These are phyloP conservation scores for Thinocorus orbignyianus DNA, from an alignment of 2,113 vertebrate species.

Conservation along the genomic window DNA sequence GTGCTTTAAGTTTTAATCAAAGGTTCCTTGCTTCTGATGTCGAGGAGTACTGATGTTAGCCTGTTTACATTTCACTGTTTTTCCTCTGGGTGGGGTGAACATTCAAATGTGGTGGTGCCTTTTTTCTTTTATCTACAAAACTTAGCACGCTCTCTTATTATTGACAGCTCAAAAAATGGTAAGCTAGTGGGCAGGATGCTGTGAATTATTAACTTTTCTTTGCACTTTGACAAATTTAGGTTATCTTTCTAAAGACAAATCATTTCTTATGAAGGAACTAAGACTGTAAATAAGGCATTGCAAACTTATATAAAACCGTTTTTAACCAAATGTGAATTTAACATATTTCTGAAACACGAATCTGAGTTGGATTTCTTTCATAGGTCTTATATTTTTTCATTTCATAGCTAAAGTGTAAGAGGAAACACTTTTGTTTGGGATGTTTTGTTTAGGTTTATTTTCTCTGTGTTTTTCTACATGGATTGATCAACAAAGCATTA, in stretches of 20 bases:
- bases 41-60: conserved; percentile 25
- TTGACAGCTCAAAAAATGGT: conserved; percentile 30
- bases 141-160: neutral
- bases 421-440: neutral
- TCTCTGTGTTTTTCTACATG: neutral
- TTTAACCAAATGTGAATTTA: neutral
- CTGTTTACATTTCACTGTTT: conserved; percentile 47
- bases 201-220: conserved; percentile 42
- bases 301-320: neutral
- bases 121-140: neutral
- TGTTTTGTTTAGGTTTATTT: neutral
- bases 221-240: conserved; percentile 49
- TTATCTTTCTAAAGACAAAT: conserved; percentile 15
- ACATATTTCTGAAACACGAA: neutral
- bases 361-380: neutral
- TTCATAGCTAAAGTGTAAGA: neutral
- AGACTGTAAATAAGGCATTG: conserved; percentile 14
- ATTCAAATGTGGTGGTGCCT: conserved; percentile 22
- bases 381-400: neutral
- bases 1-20: conserved; percentile 61
- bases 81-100: conserved; percentile 21
- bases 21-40: conserved; percentile 50
- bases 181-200: neutral
- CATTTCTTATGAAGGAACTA: neutral
- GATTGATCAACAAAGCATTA: neutral